Base-by-base conservation (phyloP, 2,113 vertebrate species). In the Heterotilapia buettikoferi region DNA sequence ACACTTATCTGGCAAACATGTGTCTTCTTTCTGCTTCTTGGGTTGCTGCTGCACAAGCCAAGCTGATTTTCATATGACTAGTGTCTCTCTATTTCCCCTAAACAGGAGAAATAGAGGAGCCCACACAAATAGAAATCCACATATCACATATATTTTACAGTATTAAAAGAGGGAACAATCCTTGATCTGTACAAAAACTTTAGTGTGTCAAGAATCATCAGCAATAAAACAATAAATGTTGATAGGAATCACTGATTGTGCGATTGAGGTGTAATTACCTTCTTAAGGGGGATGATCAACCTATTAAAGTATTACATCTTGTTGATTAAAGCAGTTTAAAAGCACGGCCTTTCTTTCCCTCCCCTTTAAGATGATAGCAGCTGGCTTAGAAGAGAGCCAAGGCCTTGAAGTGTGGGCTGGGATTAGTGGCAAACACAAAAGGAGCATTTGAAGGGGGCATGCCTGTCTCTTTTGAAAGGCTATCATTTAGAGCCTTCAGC, bases 361-460 rank as follows among this genome's bases (percentile, higher is more conserved):
- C 85, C 87, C 85, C 86, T 93, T 88, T 93, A 92, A 95, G 93
- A 84, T 92, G 95, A 94, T 95, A 92, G 93, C 92, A 93, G 93
- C 87, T 14, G 78, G 92, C 91, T 96, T 83, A 94, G 95, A 92
- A 89, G 94, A 84, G 79, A 89, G 89, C 66, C 86, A n/a, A 83
- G 90, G 92, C 91, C 94, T 96, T 96, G 95, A 96, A 96, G 96
- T 94, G 93, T 88, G 88, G 71, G 54, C 82, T 71, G 5, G 21
- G 93, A 96, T 97, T 97, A 96, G 90, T 24, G 88, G 87, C 66
- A 9, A 89, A 89, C 89, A 96, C 94, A 96, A 96, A 95, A 90
- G 95, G 84, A 95, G 91, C 61, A 80, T 92, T 90, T 79, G 88
- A 80, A 89, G 90, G 84, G 88, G 93, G 88, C 47, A 29, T 66